Base-by-base conservation (phyloP, 2,113 vertebrate genomes). In the Rattus rattus region DNA sequence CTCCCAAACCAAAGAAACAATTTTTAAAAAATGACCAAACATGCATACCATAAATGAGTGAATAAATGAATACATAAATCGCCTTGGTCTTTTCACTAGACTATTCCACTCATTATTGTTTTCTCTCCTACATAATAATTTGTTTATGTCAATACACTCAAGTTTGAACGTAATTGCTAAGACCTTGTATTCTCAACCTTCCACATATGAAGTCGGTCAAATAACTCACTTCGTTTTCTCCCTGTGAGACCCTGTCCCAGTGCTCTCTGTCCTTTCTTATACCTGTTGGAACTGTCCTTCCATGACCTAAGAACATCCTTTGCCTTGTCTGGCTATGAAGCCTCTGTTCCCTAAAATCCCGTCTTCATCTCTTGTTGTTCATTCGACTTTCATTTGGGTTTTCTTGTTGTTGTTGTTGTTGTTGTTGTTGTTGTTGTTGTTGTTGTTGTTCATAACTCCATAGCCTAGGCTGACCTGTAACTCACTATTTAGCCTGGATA, bases 111-210 rank as follows among this genome's bases (percentile, higher is more conserved):
- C 79, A 92, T 83, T 80, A n/a, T 1, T 19, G 9, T 63, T 79
- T 95, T 47, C 52, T 92, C 76, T 61, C 63, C 61, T 87, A 7
- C 79, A 54, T 7, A 90, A 70, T 67, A 67, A 90, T 83, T 95
- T 85, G 16, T 22, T 92, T 94, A 6, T 87, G 76, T 87, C 17
- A 85, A 81, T 17, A 72, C 0, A 92, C 6, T 61, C 80, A 70
- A 56, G 61, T 90, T 75, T 75, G 76, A 33, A 81, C 17, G 69
- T 12, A 49, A 12, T 61, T 39, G 5, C 72, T 90, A 77, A 79
- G 70, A 69, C 24, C 19, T 84, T 70, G 24, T 52, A 54, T 94
- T 52, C 85, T 85, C 43, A 36, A 56, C 52, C 47, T 67, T 70
- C 36, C 28, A 56, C 61, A 54, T 3, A 17, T 11, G 36, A 81